Evolutionary conservation across 2,888 invertebrate genomes (phyloP).

Genomic region (Limenitis camilla): DNA sequence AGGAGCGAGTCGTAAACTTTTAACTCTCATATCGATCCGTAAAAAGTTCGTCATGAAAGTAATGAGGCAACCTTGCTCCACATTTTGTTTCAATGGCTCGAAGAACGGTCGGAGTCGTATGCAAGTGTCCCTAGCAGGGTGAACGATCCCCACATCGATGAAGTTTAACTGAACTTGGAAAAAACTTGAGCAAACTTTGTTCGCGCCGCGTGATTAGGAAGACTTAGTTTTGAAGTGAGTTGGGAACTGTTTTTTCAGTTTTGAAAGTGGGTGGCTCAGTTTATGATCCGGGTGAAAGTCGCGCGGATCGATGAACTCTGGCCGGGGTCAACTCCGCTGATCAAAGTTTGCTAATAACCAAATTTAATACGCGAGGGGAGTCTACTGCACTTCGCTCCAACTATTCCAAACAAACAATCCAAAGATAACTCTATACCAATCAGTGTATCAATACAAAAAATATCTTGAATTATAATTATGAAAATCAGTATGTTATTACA

Average conservation of each 20-base stretch:
- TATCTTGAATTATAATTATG: neutral
- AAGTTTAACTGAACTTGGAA: constrained; percentile 71
- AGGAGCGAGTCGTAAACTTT: constrained; percentile 60
- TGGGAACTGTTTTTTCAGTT: constrained; percentile 71
- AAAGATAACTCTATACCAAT: constrained; percentile 10
- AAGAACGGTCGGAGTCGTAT: constrained; percentile 54
- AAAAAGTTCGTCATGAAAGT: constrained; percentile 68
- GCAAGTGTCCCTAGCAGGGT: constrained; percentile 72
- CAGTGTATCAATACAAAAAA: constrained; percentile 1
- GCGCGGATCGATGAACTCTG: constrained; percentile 67
- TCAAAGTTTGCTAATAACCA: constrained; percentile 72
- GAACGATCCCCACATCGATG: constrained; percentile 72
- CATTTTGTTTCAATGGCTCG: constrained; percentile 68
- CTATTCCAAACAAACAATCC: constrained; percentile 25
- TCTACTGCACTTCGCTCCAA: constrained; percentile 43
- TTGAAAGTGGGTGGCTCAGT: constrained; percentile 74
- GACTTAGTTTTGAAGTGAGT: constrained; percentile 73
- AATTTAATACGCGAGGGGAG: constrained; percentile 62
- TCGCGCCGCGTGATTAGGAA: constrained; percentile 73
- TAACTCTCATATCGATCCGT: constrained; percentile 67
- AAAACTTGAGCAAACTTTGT: constrained; percentile 67
- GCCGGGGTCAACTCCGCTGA: constrained; percentile 62
- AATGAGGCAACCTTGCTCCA: constrained; percentile 71
- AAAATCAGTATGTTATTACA: too few relatives aligned
- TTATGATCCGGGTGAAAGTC: constrained; percentile 74